Evolutionary conservation across 1,140 invertebrate genomes (phyloP), one percentile per base, ranked within the genome.

Genomic region (Pristionchus pacificus): DNA sequence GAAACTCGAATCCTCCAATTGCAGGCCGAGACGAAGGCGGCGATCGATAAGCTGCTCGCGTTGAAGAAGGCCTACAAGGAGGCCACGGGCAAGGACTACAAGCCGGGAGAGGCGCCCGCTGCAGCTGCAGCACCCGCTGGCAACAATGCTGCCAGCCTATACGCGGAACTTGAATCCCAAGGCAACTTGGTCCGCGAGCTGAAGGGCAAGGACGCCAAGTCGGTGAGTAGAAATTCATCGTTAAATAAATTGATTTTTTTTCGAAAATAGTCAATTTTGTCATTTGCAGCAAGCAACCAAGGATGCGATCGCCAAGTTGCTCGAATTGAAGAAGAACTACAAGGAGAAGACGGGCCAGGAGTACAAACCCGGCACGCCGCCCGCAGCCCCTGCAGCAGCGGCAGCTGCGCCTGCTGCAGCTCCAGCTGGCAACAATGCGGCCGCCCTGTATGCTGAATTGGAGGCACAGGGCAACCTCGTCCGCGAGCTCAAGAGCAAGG

Each of bases 321-420:
- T 78, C 13, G 70, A 78, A 29, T 32, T 78, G 25, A 78, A 78
- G 68, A 78, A 77, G 57, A 29, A 76, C 31, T 78, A 68, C 69
- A 78, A 78, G 32, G 77, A 60, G 2, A 29, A 29, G 2, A 75
- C 73, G 38, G 77, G 77, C 24, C 19, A 24, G n/a, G 77, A 78
- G 3, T 71, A 74, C 58, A 77, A 77, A 32, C 77, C 77, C 25
- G 75, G 71, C 6, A 29, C 25, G 38, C 6, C 38, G 6, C 38
- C 38, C 19, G 38, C 38, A 49, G 6, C 55, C 14, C 68, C 67
- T 24, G 27, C 69, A 24, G 25, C 70, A 29, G 1, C 63, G 1
- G 65, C 64, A 3, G 27, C 74, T 66, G 19, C 61, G 10, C 33
- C 65, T 24, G 19, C 29, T 25, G 65, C 58, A 2, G n/a, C 69